Evolutionary conservation across 2,113 vertebrate species (phyloP).

Genomic region (Seriola rivoliana): DNA sequence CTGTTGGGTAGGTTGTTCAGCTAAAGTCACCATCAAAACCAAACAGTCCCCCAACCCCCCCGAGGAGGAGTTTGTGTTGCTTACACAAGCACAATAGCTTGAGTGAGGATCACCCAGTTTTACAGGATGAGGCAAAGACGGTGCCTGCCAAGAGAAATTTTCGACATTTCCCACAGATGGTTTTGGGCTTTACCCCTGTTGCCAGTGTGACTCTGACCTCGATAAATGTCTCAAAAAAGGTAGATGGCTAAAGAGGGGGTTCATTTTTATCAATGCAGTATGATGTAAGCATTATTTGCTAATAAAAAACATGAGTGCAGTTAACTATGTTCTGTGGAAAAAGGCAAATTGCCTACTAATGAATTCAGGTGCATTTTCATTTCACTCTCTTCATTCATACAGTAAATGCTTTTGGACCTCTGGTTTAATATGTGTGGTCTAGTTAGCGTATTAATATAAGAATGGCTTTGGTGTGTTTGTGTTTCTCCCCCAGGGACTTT

Average conservation of each 20-base stretch:
- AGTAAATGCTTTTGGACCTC: slow-evolving; percentile 4
- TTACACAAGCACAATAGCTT: slow-evolving; percentile 40
- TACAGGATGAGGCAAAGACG: slow-evolving; percentile 41
- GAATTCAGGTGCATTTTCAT: neutral
- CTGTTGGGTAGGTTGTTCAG: slow-evolving; percentile 52
- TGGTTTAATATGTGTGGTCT: neutral
- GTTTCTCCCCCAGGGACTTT: neutral
- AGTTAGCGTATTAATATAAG: neutral
- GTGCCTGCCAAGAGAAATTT: slow-evolving; percentile 44
- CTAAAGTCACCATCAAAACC: slow-evolving; percentile 59
- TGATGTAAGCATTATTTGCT: slow-evolving; percentile 18
- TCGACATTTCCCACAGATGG: slow-evolving; percentile 20
- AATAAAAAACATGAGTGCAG: neutral
- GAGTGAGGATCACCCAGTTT: slow-evolving; percentile 38
- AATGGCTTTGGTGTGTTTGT: slow-evolving; percentile 16
- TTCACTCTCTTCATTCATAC: neutral
- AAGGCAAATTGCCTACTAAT: neutral
- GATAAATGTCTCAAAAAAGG: neutral
- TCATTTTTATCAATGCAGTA: neutral
- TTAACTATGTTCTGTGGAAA: neutral
- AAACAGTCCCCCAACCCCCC: neutral
- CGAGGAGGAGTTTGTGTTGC: slow-evolving; percentile 32
- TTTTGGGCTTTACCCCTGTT: slow-evolving; percentile 26
- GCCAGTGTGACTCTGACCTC: slow-evolving; percentile 20
- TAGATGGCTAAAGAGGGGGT: neutral